These are phyloP conservation scores for Syrista parreyssii DNA, from an alignment of 2,888 invertebrate genomes.

Conservation along the genomic window DNA sequence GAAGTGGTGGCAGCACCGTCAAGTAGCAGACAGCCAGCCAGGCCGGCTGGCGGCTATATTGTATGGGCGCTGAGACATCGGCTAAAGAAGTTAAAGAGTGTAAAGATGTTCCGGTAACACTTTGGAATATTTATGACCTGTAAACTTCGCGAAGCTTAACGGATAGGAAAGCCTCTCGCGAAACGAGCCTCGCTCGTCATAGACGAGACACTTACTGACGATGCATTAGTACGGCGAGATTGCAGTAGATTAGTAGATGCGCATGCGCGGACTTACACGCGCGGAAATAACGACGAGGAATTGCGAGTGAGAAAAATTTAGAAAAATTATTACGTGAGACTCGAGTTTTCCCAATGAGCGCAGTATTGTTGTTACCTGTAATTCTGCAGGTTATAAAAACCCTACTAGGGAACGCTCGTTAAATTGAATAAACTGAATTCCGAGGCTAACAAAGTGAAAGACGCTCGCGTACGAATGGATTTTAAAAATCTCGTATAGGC, in stretches of 20 bases:
- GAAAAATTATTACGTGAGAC: background rate
- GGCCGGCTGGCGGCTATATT: background rate
- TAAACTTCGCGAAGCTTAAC: slow-evolving; percentile 22
- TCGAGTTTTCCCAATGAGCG: background rate
- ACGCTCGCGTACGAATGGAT: background rate
- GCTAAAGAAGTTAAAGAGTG: slow-evolving; percentile 42
- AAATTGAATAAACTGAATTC: background rate
- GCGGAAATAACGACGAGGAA: background rate
- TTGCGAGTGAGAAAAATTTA: background rate
- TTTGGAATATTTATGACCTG: slow-evolving; percentile 50
- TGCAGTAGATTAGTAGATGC: background rate
- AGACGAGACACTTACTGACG: background rate
- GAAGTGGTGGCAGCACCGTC: background rate
- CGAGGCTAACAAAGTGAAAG: background rate
- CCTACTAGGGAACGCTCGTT: background rate
- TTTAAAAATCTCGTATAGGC: background rate
- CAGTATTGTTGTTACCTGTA: background rate
- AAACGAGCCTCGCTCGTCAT: background rate
- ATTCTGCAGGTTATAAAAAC: too few species aligned
- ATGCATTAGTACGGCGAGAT: background rate
- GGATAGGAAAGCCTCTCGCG: background rate
- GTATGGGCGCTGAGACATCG: background rate
- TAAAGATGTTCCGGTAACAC: slow-evolving; percentile 35
- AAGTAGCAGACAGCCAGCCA: background rate
- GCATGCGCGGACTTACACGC: background rate